phyloP scores from a whole-genome alignment of 2,797 vertebrate species.

The Chlorospingus semifuscus region DNA sequence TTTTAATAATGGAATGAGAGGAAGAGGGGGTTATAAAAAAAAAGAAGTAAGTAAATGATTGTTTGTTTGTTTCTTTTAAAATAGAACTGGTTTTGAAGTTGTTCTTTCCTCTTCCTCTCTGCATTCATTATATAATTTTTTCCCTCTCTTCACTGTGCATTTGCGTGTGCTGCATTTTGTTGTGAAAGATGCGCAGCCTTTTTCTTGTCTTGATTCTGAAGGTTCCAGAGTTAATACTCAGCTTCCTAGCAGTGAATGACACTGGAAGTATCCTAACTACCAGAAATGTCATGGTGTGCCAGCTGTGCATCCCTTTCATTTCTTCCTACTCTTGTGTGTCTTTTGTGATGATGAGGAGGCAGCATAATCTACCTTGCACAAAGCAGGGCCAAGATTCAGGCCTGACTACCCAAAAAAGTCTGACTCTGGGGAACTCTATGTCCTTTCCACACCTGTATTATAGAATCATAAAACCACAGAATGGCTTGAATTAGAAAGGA shows the following conservation, averaged over 20 bases:
- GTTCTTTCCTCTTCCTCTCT: not conserved
- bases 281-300: not conserved
- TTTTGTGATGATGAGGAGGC: not conserved
- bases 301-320: not conserved
- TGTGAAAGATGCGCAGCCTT: not conserved
- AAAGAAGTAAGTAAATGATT: not conserved
- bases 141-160: not conserved
- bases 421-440: not conserved
- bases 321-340: not conserved
- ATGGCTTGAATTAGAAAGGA: not conserved
- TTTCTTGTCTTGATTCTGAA: not conserved
- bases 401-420: not conserved
- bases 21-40: not conserved
- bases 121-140: not conserved
- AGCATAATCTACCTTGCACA: not conserved
- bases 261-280: not conserved
- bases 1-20: not conserved
- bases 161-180: not conserved
- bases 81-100: not conserved
- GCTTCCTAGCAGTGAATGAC: not conserved
- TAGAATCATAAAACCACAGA: not conserved
- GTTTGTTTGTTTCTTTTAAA: not conserved
- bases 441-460: not conserved
- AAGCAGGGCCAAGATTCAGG: not conserved
- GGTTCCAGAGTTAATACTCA: not conserved